A percentile compares a stretch with the other conserved stretches of the same genome.
Evolutionary conservation across 2,797 vertebrate species (phyloP).

Genomic region (Oryzias sinensis): DNA sequence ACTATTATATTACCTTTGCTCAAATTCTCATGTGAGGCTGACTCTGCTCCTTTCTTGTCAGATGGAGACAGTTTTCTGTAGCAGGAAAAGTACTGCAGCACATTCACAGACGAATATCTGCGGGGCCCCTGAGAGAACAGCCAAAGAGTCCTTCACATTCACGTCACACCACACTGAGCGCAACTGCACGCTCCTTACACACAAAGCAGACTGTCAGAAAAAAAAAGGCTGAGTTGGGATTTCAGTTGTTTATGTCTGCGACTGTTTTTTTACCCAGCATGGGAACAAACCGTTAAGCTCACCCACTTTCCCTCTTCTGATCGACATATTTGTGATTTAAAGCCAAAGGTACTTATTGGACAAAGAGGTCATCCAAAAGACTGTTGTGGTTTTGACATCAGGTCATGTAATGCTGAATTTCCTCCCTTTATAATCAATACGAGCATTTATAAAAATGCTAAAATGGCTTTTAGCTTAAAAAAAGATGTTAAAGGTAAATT

Average conservation of each 20-base stretch:
- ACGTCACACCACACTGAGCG: slow-evolving; percentile 59
- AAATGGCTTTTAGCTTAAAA: not conserved
- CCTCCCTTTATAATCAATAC: not conserved
- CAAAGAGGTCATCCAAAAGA: too few relatives aligned
- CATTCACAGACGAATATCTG: slow-evolving; percentile 60
- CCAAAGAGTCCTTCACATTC: slow-evolving; percentile 57
- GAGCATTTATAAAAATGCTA: not conserved
- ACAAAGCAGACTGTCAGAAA: slow-evolving; percentile 18
- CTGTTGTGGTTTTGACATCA: not conserved
- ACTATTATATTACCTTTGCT: slow-evolving; percentile 2
- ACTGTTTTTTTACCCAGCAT: slow-evolving; percentile 1
- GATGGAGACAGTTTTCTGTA: slow-evolving; percentile 30
- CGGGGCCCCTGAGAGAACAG: slow-evolving; percentile 50
- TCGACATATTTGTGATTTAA: too few relatives aligned
- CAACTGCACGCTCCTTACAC: slow-evolving; percentile 38
- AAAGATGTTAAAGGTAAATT: not conserved
- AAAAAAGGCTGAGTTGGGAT: slow-evolving; percentile 2
- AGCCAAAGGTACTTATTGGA: too few relatives aligned
- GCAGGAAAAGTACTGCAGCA: slow-evolving; percentile 37
- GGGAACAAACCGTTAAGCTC: slow-evolving; percentile 20
- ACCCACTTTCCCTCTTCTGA: too few relatives aligned
- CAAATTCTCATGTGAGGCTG: slow-evolving; percentile 15
- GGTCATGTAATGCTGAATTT: not conserved
- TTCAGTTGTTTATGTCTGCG: slow-evolving; percentile 23
- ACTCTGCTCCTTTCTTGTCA: slow-evolving; percentile 7